Percentiles rank a stretch among this genome's conserved stretches.
Evolutionary conservation across 1,140 invertebrate species (phyloP).

Genomic region (Nephotettix cincticeps): DNA sequence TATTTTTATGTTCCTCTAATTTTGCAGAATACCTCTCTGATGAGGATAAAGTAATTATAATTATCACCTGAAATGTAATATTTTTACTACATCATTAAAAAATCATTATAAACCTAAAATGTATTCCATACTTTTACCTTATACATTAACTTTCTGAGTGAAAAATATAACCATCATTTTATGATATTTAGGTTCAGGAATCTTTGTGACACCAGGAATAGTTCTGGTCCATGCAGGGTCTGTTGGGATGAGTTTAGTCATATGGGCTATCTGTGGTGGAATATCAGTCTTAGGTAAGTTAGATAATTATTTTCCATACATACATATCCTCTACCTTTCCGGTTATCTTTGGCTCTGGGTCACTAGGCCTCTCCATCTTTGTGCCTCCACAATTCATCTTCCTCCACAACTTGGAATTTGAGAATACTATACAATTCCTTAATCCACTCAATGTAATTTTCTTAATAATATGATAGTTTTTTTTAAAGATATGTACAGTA

Average conservation of each 20-base stretch:
- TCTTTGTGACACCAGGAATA: constrained; percentile 82
- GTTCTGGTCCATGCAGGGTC: constrained; percentile 76
- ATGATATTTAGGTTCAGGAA: constrained; percentile 68
- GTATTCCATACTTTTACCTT: neutral
- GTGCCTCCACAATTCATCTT: too few relatives aligned
- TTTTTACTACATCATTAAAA: neutral
- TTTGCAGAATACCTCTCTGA: neutral
- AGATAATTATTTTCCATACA: too few relatives aligned
- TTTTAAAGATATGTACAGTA: too few relatives aligned
- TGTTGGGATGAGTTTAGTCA: constrained; percentile 73
- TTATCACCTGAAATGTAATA: neutral
- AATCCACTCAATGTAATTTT: too few relatives aligned
- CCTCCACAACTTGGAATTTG: too few relatives aligned
- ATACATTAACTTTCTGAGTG: neutral
- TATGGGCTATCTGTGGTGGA: constrained; percentile 78
- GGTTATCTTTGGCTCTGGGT: too few relatives aligned
- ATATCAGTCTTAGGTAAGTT: constrained; percentile 72
- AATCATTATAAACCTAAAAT: neutral
- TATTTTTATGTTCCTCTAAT: neutral
- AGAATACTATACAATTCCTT: too few relatives aligned
- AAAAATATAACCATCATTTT: neutral
- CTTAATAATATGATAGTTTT: too few relatives aligned
- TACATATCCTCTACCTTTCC: too few relatives aligned
- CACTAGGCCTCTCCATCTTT: too few relatives aligned
- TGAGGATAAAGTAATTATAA: neutral